Evolutionary conservation across 2,113 vertebrate species (phyloP).

Genomic region (Coracopsis vasa): DNA sequence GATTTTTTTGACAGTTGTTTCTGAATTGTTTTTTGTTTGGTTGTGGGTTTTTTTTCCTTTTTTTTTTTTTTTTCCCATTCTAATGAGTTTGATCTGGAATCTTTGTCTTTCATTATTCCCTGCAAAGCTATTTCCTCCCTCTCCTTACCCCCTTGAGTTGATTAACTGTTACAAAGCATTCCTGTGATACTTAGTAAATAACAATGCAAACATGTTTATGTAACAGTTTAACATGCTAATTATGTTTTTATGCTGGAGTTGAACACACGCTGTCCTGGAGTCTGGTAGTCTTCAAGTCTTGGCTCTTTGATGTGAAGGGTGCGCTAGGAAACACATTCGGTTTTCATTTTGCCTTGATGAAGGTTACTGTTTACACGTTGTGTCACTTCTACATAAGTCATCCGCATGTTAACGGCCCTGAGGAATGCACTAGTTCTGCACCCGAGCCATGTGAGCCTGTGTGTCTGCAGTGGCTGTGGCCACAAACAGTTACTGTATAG

Average conservation of each 20-base stretch:
- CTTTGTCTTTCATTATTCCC: slow-evolving; percentile 23
- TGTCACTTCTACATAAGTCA: background rate
- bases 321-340: background rate
- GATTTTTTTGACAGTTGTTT: background rate
- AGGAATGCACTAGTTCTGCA: background rate
- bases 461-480: background rate
- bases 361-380: background rate
- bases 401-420: background rate
- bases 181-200: slow-evolving; percentile 48
- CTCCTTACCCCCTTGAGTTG: slow-evolving; percentile 35
- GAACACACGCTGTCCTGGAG: background rate
- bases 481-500: background rate
- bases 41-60: background rate
- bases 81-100: slow-evolving; percentile 21
- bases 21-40: background rate
- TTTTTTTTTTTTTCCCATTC: background rate
- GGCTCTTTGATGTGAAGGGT: slow-evolving; percentile 34
- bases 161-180: slow-evolving; percentile 69
- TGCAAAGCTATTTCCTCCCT: slow-evolving; percentile 46
- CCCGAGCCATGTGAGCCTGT: background rate
- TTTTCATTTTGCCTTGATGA: background rate
- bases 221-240: slow-evolving; percentile 47
- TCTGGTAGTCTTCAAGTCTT: slow-evolving; percentile 29
- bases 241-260: slow-evolving; percentile 1
- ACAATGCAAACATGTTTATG: slow-evolving; percentile 62